phyloP scores from a whole-genome alignment of 2,888 invertebrate genomes.

The Drosophila leonis region DNA sequence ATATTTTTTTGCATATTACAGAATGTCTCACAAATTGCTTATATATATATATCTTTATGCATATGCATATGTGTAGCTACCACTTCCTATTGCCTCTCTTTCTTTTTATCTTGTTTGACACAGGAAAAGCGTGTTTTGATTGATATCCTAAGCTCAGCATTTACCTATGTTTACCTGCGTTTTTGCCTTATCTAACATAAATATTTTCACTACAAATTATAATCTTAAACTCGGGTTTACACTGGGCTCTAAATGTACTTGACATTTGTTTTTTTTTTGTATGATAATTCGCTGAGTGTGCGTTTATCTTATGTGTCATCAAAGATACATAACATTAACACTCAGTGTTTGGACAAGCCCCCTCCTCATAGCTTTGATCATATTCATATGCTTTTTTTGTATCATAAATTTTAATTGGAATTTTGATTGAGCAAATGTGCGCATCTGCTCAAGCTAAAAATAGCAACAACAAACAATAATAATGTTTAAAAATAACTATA shows the following conservation, averaged over 20 bases:
- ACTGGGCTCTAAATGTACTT: neutral
- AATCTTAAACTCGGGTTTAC: slow-evolving; percentile 21
- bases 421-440: slow-evolving; percentile 16
- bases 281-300: slow-evolving; percentile 11
- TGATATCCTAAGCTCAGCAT: slow-evolving; percentile 19
- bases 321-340: slow-evolving; percentile 1
- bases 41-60: too few species aligned
- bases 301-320: slow-evolving; percentile 18
- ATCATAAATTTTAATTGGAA: slow-evolving; percentile 19
- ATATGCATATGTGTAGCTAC: too few species aligned
- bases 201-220: slow-evolving; percentile 21
- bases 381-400: neutral
- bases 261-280: slow-evolving; percentile 11
- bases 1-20: slow-evolving; percentile 34
- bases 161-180: neutral
- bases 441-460: slow-evolving; percentile 2
- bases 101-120: slow-evolving; percentile 13
- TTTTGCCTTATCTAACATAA: slow-evolving; percentile 22
- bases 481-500: slow-evolving; percentile 1
- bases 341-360: slow-evolving; percentile 15
- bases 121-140: slow-evolving; percentile 13
- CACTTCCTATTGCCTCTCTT: neutral
- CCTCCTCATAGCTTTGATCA: slow-evolving; percentile 13
- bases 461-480: neutral
- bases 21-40: slow-evolving; percentile 17